phyloP scores from a whole-genome alignment of 1,140 invertebrate species.

The Bombyx mandarina region DNA sequence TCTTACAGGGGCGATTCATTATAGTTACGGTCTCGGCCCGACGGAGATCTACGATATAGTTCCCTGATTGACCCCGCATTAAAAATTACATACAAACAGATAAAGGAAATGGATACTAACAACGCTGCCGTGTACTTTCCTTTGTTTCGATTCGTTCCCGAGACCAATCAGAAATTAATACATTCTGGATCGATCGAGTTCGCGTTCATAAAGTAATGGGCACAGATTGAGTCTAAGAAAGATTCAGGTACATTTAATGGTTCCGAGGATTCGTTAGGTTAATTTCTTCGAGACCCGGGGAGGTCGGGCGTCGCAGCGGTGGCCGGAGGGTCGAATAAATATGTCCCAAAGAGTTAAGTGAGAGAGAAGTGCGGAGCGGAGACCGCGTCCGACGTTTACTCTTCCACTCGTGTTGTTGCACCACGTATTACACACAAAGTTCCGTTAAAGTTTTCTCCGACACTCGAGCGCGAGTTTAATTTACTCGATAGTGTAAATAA shows the following conservation, averaged over 20 bases:
- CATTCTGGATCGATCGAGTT: slow-evolving; percentile 38
- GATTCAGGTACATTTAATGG: slow-evolving; percentile 39
- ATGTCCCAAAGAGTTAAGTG: slow-evolving; percentile 71
- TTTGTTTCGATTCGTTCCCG: slow-evolving; percentile 51
- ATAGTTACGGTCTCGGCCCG: slow-evolving; percentile 58
- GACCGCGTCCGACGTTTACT: slow-evolving; percentile 70
- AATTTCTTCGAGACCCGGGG: slow-evolving; percentile 46
- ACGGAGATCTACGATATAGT: slow-evolving; percentile 62
- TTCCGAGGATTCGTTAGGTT: slow-evolving; percentile 61
- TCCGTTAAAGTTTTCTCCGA: slow-evolving; percentile 67
- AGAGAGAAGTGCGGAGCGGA: slow-evolving; percentile 59
- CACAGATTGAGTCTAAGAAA: slow-evolving; percentile 30
- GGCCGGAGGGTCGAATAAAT: slow-evolving; percentile 70
- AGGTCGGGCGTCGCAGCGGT: slow-evolving; percentile 41
- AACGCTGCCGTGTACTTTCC: slow-evolving; percentile 43
- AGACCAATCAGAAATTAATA: slow-evolving; percentile 55
- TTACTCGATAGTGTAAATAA: slow-evolving; percentile 73
- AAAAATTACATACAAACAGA: slow-evolving; percentile 70
- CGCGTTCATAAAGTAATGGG: slow-evolving; percentile 37
- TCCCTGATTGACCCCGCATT: slow-evolving; percentile 70
- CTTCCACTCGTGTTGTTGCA: slow-evolving; percentile 69
- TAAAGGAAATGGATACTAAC: slow-evolving; percentile 53
- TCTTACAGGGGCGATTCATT: slow-evolving; percentile 63
- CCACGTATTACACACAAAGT: slow-evolving; percentile 72
- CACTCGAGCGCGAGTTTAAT: slow-evolving; percentile 71